Evolutionary conservation across 1,140 invertebrate genomes (phyloP).

Genomic region (Camponotus vicinus): DNA sequence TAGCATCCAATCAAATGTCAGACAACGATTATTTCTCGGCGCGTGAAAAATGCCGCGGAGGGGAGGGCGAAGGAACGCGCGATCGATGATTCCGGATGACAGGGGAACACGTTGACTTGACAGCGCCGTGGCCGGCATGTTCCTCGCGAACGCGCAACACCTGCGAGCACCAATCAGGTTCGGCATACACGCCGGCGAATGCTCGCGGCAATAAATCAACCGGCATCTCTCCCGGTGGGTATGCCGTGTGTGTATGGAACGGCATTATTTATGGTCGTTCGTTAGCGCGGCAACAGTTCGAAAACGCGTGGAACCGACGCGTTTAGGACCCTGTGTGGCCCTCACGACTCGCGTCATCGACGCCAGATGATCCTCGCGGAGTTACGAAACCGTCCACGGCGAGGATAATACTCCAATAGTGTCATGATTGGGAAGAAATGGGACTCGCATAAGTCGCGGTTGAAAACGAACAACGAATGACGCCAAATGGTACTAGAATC

Average conservation of each 20-base stretch:
- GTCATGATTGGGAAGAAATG: constrained; percentile 22
- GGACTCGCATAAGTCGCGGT: not conserved
- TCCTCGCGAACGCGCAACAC: constrained; percentile 72
- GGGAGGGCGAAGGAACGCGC: not conserved
- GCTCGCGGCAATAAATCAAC: constrained; percentile 79
- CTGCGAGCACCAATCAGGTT: constrained; percentile 79
- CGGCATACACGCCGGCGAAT: constrained; percentile 64
- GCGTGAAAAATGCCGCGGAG: constrained; percentile 50
- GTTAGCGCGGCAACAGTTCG: constrained; percentile 78
- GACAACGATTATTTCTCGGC: constrained; percentile 49
- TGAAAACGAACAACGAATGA: not conserved
- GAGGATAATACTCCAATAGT: constrained; percentile 40
- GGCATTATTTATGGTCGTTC: constrained; percentile 80
- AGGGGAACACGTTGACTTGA: constrained; percentile 67
- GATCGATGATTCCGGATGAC: constrained; percentile 70
- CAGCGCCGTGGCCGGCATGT: constrained; percentile 52
- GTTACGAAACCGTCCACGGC: constrained; percentile 34
- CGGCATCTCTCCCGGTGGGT: constrained; percentile 73
- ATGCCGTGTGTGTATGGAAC: constrained; percentile 38
- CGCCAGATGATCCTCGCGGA: constrained; percentile 3
- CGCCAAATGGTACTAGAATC: not conserved
- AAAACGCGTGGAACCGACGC: constrained; percentile 72
- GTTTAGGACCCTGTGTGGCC: constrained; percentile 71
- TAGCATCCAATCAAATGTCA: constrained; percentile 27
- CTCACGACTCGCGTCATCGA: constrained; percentile 69